Evolutionary conservation across 2,113 vertebrate species (phyloP).

Genomic region (Lathamus discolor): DNA sequence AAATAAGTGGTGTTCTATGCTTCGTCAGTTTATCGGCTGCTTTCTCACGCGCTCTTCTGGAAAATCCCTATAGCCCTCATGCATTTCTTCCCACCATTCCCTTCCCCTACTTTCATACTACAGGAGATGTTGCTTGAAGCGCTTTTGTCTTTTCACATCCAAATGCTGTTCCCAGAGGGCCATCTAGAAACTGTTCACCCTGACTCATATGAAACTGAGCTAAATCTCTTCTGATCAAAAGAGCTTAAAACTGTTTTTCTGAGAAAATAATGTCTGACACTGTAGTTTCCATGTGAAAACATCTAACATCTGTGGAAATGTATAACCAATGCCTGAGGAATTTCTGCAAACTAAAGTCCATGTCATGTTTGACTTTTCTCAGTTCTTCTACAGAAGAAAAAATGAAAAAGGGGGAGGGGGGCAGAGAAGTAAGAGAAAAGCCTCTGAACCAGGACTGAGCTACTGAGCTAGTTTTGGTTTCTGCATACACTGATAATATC

Average conservation of each 20-base stretch:
- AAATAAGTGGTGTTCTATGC: constrained; percentile 1
- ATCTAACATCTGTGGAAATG: constrained; percentile 65
- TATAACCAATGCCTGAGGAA: constrained; percentile 57
- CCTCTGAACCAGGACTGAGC: neutral
- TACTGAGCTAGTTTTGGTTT: neutral
- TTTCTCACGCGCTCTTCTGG: neutral
- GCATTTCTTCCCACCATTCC: constrained; percentile 3
- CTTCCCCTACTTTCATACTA: neutral
- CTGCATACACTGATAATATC: neutral
- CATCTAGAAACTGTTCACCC: constrained; percentile 44
- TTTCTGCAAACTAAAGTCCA: constrained; percentile 8
- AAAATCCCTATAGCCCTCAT: constrained; percentile 16
- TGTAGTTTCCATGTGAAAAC: constrained; percentile 65
- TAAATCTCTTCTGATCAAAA: constrained; percentile 56
- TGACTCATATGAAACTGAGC: constrained; percentile 56
- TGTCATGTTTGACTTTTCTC: constrained; percentile 39
- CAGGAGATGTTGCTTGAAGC: constrained; percentile 14
- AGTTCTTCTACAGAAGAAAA: neutral
- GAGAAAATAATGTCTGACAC: constrained; percentile 57
- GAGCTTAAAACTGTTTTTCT: constrained; percentile 53
- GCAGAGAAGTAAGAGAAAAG: neutral
- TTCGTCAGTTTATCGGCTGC: constrained; percentile 55
- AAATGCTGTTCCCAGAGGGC: constrained; percentile 27
- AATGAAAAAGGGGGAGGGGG: neutral
- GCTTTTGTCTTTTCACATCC: constrained; percentile 33